Conservation (phyloP, 2,113 vertebrate species). For the Otis tarda region DNA sequence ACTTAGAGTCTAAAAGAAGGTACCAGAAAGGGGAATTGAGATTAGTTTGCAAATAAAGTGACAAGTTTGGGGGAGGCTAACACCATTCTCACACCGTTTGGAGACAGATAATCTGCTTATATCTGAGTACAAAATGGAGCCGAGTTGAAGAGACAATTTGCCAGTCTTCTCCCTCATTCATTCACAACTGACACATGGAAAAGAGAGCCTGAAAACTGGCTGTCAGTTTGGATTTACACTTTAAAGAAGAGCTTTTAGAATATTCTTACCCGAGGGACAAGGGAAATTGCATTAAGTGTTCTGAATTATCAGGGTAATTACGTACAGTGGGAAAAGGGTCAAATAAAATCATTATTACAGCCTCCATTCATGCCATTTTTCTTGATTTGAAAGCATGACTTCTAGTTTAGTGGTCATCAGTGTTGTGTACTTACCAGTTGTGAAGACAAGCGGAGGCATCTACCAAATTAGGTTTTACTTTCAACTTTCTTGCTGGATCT, state of each 20-base stretch:
- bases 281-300: background rate
- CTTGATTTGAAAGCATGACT: background rate
- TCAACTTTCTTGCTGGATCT: background rate
- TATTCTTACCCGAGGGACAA: background rate
- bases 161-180: background rate
- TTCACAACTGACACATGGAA: background rate
- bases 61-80: background rate
- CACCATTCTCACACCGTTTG: background rate
- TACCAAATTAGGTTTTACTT: background rate
- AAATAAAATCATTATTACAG: background rate
- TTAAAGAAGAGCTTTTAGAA: background rate
- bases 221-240: background rate
- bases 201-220: background rate
- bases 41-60: background rate
- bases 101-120: background rate
- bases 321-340: background rate
- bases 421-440: background rate
- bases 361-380: background rate
- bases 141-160: background rate
- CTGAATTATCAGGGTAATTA: background rate
- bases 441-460: background rate
- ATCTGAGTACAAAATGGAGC: background rate
- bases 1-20: background rate
- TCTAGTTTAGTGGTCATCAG: background rate
- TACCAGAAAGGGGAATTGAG: background rate